Percentiles rank a stretch among this genome's conserved stretches.
Conservation (phyloP, 2,888 invertebrate species). For the Rhabditophanes sp. region DNA sequence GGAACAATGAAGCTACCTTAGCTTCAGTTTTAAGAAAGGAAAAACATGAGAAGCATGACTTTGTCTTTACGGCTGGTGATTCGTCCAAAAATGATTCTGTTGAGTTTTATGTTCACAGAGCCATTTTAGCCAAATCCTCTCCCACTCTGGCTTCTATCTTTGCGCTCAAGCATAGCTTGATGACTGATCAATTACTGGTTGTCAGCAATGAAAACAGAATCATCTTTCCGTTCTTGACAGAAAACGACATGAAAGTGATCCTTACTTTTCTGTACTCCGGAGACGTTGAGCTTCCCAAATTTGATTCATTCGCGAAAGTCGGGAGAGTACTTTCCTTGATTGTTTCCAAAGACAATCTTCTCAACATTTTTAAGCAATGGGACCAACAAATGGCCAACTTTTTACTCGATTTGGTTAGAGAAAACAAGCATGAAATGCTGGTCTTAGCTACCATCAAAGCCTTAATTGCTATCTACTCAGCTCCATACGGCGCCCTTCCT, state of each 20-base stretch:
- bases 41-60: constrained; percentile 2
- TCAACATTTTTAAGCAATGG: constrained; percentile 13
- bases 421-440: too few species aligned
- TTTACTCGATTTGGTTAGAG: neutral
- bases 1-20: neutral
- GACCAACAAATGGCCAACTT: constrained; percentile 6
- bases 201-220: constrained; percentile 4
- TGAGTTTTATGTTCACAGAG: constrained; percentile 5
- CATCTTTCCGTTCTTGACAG: constrained; percentile 3
- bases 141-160: constrained; percentile 1
- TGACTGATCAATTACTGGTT: constrained; percentile 6
- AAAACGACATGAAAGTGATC: constrained; percentile 1
- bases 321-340: constrained; percentile 4
- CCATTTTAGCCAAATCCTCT: constrained; percentile 3
- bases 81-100: constrained; percentile 6
- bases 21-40: constrained; percentile 2
- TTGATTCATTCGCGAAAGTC: constrained; percentile 4
- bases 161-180: constrained; percentile 1
- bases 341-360: constrained; percentile 1
- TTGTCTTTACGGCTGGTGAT: constrained; percentile 4
- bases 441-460: too few species aligned
- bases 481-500: constrained; percentile 7
- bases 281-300: constrained; percentile 3
- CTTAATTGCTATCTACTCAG: constrained; percentile 6
- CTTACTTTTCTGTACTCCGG: constrained; percentile 6